These are phyloP conservation scores for Tigriopus japonicus DNA, from an alignment of 1,140 invertebrate genomes.

Conservation along the genomic window DNA sequence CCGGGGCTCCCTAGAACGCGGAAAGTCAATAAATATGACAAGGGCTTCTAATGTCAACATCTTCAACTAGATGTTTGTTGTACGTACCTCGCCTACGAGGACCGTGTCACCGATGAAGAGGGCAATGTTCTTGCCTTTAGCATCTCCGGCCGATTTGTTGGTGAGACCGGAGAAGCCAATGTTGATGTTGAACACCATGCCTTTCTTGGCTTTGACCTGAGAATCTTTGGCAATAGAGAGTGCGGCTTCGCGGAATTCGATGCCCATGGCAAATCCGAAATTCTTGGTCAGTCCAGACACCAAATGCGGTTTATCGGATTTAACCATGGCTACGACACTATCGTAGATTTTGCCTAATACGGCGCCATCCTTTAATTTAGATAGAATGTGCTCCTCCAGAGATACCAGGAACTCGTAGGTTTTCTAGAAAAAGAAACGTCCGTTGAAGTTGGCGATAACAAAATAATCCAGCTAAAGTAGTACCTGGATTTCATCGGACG, in stretches of 20 bases:
- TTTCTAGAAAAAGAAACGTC: constrained; percentile 34
- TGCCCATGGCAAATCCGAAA: constrained; percentile 90
- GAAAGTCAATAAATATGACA: not conserved
- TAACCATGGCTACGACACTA: constrained; percentile 54
- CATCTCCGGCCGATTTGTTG: constrained; percentile 63
- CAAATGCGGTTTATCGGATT: constrained; percentile 66
- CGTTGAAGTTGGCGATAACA: too few species aligned
- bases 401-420: constrained; percentile 84
- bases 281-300: constrained; percentile 82
- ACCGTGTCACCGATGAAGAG: constrained; percentile 94
- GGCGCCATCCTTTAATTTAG: constrained; percentile 55
- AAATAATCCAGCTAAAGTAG: too few species aligned
- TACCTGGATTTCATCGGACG: constrained; percentile 51
- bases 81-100: constrained; percentile 68
- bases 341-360: constrained; percentile 81
- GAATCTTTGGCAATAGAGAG: constrained; percentile 81
- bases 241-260: constrained; percentile 91
- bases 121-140: constrained; percentile 73
- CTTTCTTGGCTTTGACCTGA: constrained; percentile 56
- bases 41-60: not conserved
- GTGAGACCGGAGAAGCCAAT: constrained; percentile 73
- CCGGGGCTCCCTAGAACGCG: constrained; percentile 42
- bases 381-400: constrained; percentile 78
- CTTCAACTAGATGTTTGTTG: not conserved
- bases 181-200: constrained; percentile 93